These are phyloP conservation scores for Oxyruncus cristatus DNA, from an alignment of 2,113 vertebrate species.

Conservation along the genomic window DNA sequence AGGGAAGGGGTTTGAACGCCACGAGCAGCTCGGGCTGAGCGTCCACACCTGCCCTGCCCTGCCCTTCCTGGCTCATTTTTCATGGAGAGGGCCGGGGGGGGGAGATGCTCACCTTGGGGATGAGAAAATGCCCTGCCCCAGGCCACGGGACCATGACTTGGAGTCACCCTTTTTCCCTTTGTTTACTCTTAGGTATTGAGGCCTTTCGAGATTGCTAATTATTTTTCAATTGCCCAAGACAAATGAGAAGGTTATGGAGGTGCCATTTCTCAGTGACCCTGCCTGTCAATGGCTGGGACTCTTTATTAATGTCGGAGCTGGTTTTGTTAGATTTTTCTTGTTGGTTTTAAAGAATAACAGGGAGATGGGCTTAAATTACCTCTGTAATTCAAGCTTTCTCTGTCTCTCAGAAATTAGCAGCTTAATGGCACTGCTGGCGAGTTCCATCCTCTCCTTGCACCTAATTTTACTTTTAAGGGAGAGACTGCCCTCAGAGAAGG, in stretches of 20 bases:
- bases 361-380: neutral
- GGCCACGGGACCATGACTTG: neutral
- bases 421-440: neutral
- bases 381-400: neutral
- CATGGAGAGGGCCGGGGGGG: neutral
- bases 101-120: neutral
- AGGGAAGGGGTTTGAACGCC: neutral
- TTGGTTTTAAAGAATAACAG: neutral
- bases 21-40: neutral
- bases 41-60: neutral
- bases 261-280: neutral
- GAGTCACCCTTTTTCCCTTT: neutral
- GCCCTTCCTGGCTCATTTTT: neutral
- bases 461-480: neutral
- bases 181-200: conserved; percentile 33
- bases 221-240: conserved; percentile 51
- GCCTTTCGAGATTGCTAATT: conserved; percentile 38
- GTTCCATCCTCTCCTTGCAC: neutral
- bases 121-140: neutral
- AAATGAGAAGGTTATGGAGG: conserved; percentile 10
- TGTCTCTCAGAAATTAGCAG: neutral
- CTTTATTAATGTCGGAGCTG: neutral
- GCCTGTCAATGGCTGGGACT: neutral
- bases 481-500: neutral
- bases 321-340: neutral